Base-by-base conservation (phyloP, 2,888 invertebrate species). In the Melangyna quadrimaculata region DNA sequence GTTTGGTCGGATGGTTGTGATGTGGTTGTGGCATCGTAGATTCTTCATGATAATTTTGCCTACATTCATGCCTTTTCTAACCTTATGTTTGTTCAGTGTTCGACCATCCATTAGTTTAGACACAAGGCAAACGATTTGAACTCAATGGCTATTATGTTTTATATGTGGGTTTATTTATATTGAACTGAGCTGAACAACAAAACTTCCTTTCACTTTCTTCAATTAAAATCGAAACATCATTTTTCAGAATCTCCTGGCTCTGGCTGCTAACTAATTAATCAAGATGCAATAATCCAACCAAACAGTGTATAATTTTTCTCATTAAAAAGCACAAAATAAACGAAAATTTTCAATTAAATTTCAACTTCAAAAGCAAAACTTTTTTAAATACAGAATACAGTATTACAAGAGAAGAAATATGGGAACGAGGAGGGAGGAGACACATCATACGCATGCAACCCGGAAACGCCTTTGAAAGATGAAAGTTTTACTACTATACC, bases 131-230 rank as follows among this genome's bases (percentile, higher is more conserved):
- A 9, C 69, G 7, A 48, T 70, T 40, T 45, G 29, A 75, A 61
- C 27, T 63, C 43, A 63, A 45, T 45, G 43, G 32, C 35, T 59
- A 3, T 59, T 70, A 51, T 10, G 17, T 51, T 40, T 7, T 40
- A 8, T 14, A 51, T 2, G 48, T 24, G 24, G 4, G 17, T 14
- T 14, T 22, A 43, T 55, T 17, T 37, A 19, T 51, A 74, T 70
- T 55, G 40, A 59, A 19, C n/a, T 45, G 27, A 19, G 12, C 19
- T 19, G n/a, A 78, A 71, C 51, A 77, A 65, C 77, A 59, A 37
- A 73, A 55, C 35, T 83, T 65, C 82, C 82, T 78, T 83, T 83
- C 82, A 83, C 82, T 83, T 82, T 73, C 22, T 55, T 29, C 61
- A 73, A 78, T 83, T 78, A 53, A 83, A 69, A 65, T 29, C 73